Conservation (phyloP, 2,797 vertebrate species). For the Cebuella pygmaea region DNA sequence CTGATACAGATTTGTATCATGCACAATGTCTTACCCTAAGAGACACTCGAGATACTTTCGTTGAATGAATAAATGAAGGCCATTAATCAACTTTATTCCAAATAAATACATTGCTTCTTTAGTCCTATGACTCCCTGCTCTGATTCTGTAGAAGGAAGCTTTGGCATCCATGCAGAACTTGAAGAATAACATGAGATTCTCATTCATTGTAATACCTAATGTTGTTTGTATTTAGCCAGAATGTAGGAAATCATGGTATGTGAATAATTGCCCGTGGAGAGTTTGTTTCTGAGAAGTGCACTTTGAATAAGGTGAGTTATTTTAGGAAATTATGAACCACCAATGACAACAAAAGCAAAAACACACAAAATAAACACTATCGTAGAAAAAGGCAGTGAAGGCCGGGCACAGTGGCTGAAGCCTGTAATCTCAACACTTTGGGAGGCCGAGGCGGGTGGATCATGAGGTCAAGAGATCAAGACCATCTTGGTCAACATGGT, state of each 20-base stretch:
- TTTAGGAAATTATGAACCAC: constrained; percentile 55
- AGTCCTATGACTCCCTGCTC: background rate
- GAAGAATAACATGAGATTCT: background rate
- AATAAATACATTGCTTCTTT: background rate
- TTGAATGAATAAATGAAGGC: constrained; percentile 32
- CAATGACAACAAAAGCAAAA: constrained; percentile 39
- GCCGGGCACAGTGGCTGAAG: too few species aligned
- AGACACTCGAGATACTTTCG: background rate
- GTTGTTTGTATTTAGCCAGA: constrained; percentile 32
- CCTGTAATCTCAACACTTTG: too few species aligned
- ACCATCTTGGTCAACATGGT: too few species aligned
- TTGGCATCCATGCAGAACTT: background rate
- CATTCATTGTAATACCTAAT: background rate
- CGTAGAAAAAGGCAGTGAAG: background rate
- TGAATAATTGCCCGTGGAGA: background rate
- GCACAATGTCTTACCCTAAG: background rate
- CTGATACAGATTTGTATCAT: constrained; percentile 12
- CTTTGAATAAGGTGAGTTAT: constrained; percentile 42
- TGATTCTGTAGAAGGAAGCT: background rate
- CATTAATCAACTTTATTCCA: background rate
- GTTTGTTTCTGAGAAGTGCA: constrained; percentile 44
- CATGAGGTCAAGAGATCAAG: too few species aligned
- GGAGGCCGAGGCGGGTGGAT: too few species aligned
- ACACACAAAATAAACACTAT: background rate
- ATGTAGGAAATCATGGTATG: background rate